Conservation (phyloP, 2,888 invertebrate species). For the Clanis bilineata region DNA sequence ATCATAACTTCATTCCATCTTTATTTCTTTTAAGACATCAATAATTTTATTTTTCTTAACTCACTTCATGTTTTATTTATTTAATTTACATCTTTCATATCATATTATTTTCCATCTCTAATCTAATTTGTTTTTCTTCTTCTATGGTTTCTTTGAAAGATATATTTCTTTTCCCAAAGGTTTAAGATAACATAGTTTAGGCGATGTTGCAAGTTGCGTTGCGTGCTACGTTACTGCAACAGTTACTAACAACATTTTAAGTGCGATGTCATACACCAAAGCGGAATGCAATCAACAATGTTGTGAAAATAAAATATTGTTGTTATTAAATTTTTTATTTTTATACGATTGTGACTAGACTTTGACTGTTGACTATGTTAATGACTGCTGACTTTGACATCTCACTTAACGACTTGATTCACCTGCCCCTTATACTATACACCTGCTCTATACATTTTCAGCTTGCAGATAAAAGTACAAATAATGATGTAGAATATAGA, state of each 20-base stretch:
- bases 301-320: conserved; percentile 61
- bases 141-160: background rate
- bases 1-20: too few species aligned
- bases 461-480: background rate
- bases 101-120: too few species aligned
- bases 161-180: background rate
- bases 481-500: background rate
- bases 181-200: background rate
- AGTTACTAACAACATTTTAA: conserved; percentile 53
- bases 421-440: conserved; percentile 14
- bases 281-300: conserved; percentile 49
- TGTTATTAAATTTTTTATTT: conserved; percentile 50
- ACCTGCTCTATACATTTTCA: too few species aligned
- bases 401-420: conserved; percentile 60
- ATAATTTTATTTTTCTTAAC: too few species aligned
- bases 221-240: conserved; percentile 31
- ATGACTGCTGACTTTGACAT: conserved; percentile 58
- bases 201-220: conserved; percentile 21
- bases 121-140: background rate
- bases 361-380: conserved; percentile 27
- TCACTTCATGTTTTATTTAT: too few species aligned
- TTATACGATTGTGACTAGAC: conserved; percentile 35
- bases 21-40: too few species aligned
- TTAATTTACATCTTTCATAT: too few species aligned
- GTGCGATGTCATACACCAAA: conserved; percentile 72